phyloP scores from a whole-genome alignment of 1,140 invertebrate genomes.

The Phenacoccus solenopsis region DNA sequence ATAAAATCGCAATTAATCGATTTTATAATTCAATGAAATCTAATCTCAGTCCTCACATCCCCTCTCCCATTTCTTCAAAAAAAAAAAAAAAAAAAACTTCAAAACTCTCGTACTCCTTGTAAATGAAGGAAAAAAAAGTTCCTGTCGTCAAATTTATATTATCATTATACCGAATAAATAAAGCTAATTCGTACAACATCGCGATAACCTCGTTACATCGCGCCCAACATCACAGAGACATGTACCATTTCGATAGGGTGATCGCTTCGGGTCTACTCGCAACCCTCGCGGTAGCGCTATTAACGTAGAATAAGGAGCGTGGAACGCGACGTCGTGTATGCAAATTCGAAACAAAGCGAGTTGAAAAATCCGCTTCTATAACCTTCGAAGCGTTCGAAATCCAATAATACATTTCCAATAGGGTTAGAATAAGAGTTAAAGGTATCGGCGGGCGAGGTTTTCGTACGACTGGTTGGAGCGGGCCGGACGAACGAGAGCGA shows the following conservation, averaged over 20 bases:
- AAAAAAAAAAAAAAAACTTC: too few relatives aligned
- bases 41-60: too few relatives aligned
- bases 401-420: constrained; percentile 3
- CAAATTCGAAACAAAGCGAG: constrained; percentile 13
- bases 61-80: too few relatives aligned
- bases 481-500: not conserved
- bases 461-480: not conserved
- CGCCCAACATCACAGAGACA: too few relatives aligned
- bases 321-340: not conserved
- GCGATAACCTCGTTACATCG: constrained; percentile 4
- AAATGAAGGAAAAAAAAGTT: not conserved
- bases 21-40: too few relatives aligned
- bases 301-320: not conserved
- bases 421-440: too few relatives aligned
- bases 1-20: too few relatives aligned
- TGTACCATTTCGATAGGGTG: too few relatives aligned
- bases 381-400: not conserved
- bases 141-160: not conserved
- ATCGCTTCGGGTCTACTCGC: not conserved
- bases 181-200: constrained; percentile 9
- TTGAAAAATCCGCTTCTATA: constrained; percentile 10
- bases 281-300: constrained; percentile 6
- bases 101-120: too few relatives aligned
- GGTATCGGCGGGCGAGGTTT: too few relatives aligned
- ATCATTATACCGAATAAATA: constrained; percentile 7